Conservation (phyloP, 30 jellyfish, hydroid and myxozoan genomes). For the Hydractinia echinata region DNA sequence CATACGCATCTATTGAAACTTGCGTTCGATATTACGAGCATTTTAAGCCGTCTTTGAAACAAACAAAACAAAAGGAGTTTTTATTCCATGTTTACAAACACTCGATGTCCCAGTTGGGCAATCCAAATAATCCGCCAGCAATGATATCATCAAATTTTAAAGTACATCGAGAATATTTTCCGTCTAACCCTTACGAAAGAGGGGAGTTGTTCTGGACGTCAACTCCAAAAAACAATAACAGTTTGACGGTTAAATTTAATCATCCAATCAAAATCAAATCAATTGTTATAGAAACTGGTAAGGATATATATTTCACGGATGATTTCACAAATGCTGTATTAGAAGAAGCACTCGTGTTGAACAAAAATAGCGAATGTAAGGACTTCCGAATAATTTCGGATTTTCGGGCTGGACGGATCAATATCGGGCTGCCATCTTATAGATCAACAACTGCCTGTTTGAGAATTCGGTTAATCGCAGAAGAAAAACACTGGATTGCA, state of each 20-base stretch:
- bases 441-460: neutral
- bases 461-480: neutral
- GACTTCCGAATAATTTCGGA: neutral
- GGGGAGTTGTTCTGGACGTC: conserved; percentile 4
- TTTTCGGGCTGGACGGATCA: neutral
- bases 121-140: conserved; percentile 8
- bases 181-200: conserved; percentile 2
- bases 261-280: neutral
- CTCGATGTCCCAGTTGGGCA: neutral
- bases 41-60: no score
- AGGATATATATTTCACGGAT: neutral
- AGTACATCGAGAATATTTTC: neutral
- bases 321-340: conserved; percentile 13
- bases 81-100: no score
- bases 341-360: conserved; percentile 2
- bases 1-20: no score
- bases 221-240: neutral
- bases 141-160: conserved; percentile 2
- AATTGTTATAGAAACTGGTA: neutral
- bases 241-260: neutral
- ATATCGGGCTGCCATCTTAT: neutral
- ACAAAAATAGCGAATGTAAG: neutral
- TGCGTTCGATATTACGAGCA: no score
- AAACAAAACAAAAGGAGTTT: no score
- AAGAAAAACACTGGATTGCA: conserved; percentile 3